Conservation (phyloP, 2,797 vertebrate genomes). For the Channallabes apus region DNA sequence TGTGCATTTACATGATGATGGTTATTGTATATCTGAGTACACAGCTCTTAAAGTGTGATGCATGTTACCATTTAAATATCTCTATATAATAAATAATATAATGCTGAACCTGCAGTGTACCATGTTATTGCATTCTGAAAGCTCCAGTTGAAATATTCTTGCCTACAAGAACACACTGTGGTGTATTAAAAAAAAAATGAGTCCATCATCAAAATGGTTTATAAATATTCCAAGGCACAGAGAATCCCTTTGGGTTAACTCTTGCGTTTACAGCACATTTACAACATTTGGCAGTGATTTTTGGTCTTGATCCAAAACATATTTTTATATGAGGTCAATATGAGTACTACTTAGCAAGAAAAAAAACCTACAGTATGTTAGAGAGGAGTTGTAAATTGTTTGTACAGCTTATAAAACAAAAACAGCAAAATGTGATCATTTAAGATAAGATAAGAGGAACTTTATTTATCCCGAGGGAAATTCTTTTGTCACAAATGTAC, state of each 20-base stretch:
- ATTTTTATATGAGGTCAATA: not conserved
- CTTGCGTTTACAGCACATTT: not conserved
- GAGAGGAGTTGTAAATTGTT: not conserved
- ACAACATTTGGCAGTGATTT: not conserved
- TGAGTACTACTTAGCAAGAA: not conserved
- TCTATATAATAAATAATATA: not conserved
- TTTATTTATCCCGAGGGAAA: too few species aligned
- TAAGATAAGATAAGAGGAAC: too few species aligned
- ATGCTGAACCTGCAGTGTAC: slow-evolving; percentile 15
- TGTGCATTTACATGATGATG: not conserved
- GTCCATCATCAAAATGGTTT: not conserved
- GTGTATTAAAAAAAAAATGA: not conserved
- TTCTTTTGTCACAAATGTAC: too few species aligned
- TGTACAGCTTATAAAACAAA: not conserved
- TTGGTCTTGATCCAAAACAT: not conserved
- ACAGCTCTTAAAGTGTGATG: slow-evolving; percentile 29
- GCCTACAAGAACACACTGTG: not conserved
- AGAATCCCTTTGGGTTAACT: not conserved
- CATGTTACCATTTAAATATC: slow-evolving; percentile 35
- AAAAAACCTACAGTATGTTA: not conserved
- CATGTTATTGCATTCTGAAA: slow-evolving; percentile 11
- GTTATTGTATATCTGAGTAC: slow-evolving; percentile 14
- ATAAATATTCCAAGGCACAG: not conserved
- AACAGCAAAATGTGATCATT: not conserved
- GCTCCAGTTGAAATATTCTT: not conserved